Evolutionary conservation across 1,140 invertebrate species (phyloP).

Genomic region (Drosophila ananassae): DNA sequence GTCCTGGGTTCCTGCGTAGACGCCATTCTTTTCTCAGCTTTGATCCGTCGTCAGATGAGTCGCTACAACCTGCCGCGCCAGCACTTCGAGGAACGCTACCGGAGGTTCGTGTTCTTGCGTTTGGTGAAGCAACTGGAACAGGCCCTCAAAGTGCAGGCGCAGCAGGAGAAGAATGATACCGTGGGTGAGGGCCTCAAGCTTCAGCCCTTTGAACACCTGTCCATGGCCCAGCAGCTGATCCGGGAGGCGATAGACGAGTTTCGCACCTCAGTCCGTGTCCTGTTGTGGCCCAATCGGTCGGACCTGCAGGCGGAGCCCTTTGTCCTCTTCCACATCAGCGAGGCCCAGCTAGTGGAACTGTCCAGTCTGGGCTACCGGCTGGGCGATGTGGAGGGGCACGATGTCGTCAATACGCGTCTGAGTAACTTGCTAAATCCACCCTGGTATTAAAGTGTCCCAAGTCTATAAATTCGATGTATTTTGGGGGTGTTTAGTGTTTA

Average conservation of each 20-base stretch:
- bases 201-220: constrained; percentile 8
- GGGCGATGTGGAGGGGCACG: constrained; percentile 8
- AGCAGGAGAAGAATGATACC: background rate
- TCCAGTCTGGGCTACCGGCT: constrained; percentile 37
- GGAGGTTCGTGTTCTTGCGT: constrained; percentile 61
- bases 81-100: constrained; percentile 53
- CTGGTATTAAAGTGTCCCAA: constrained; percentile 41
- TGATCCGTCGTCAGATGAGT: constrained; percentile 35
- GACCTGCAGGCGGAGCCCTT: constrained; percentile 49
- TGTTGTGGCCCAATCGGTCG: constrained; percentile 54
- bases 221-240: constrained; percentile 45
- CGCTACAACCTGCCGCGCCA: constrained; percentile 31
- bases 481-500: too few species aligned
- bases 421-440: constrained; percentile 54
- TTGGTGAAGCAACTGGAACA: constrained; percentile 55
- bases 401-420: constrained; percentile 37
- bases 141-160: constrained; percentile 42
- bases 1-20: constrained; percentile 49
- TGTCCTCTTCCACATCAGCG: constrained; percentile 55
- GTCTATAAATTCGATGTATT: background rate
- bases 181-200: background rate
- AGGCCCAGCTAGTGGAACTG: constrained; percentile 32
- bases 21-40: constrained; percentile 18
- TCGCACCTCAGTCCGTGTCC: constrained; percentile 44
- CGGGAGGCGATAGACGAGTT: constrained; percentile 52